Evolutionary conservation across 2,113 vertebrate species (phyloP), one percentile per base, ranked within the genome.

Genomic region (Syngnathus scovelli): DNA sequence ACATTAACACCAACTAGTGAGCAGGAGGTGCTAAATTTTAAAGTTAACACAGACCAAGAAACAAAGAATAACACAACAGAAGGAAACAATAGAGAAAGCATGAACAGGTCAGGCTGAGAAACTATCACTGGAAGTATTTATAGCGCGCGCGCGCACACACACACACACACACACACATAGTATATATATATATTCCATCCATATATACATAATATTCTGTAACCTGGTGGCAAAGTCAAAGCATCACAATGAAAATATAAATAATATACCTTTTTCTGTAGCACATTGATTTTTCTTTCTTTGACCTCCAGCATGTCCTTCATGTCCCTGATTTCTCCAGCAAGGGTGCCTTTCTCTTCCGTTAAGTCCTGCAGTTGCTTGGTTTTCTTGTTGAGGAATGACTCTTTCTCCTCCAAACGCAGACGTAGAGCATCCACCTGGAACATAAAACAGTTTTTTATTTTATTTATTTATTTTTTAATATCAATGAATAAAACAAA

Each of bases 231-330:
- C 21, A 27, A 13, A 11, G 10, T 55, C 52, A 27, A 55, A 8
- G 11, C 12, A 5, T 23, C 52, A 23, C 21, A 36, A 59, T 19
- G 3, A 61, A 39, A 39, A 39, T n/a, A n/a, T 37, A 8, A 19
- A 58, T 13, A 23, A 33, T 33, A 80, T 84, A 98, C 97, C 93
- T 99, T 99, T 87, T 99, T 99, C 82, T 99, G 97, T 76, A 99
- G 92, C 64, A 99, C 96, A 59, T 98, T 98, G 77, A 99, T 98
- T 89, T 99, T 99, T 73, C 97, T 92, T 83, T 99, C 97, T 86
- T 99, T 99, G 71, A 99, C 97, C 90, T 99, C 96, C 56, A 99
- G 87, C 97, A 99, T 99, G 79, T 99, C 97, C 83, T 99, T 99
- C 94, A 99, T 98, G 78, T 99, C 97, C 38, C 96, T 83, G 85